phyloP scores from a whole-genome alignment of 2,888 invertebrate genomes.

The Trissolcus brochymenae region DNA sequence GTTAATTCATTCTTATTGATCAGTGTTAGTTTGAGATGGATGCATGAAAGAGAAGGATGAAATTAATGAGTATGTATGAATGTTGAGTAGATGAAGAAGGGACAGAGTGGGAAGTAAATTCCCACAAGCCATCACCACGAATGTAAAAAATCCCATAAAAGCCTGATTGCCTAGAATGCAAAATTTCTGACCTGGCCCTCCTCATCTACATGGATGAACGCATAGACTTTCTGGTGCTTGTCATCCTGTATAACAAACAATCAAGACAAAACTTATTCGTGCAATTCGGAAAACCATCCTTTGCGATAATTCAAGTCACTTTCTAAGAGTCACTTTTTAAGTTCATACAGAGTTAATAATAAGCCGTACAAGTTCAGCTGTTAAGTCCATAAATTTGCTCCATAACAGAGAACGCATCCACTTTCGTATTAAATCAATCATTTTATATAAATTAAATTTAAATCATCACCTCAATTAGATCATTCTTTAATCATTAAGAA shows the following conservation, averaged over 20 bases:
- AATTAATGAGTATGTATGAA: constrained; percentile 5
- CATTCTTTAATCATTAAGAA: too few relatives aligned
- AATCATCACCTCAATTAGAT: too few relatives aligned
- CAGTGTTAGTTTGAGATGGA: too few relatives aligned
- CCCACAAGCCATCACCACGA: constrained; percentile 51
- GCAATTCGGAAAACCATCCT: constrained; percentile 20
- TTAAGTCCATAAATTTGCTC: constrained; percentile 11
- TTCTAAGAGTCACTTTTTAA: neutral
- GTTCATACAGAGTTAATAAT: constrained; percentile 17
- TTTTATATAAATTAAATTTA: too few relatives aligned
- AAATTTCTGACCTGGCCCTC: constrained; percentile 76
- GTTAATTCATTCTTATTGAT: neutral
- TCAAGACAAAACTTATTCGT: constrained; percentile 60
- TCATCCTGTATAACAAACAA: constrained; percentile 76
- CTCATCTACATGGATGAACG: constrained; percentile 77
- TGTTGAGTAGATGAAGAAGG: constrained; percentile 55
- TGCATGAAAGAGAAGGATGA: neutral
- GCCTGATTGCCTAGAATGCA: constrained; percentile 64
- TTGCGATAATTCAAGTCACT: constrained; percentile 18
- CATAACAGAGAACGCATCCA: neutral
- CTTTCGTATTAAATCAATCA: too few relatives aligned
- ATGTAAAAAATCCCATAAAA: constrained; percentile 56
- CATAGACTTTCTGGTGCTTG: constrained; percentile 76
- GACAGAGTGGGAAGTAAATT: constrained; percentile 61
- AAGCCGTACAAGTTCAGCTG: constrained; percentile 20